Conservation (phyloP, 1,140 invertebrate species). For the Monochamus saltuarius region DNA sequence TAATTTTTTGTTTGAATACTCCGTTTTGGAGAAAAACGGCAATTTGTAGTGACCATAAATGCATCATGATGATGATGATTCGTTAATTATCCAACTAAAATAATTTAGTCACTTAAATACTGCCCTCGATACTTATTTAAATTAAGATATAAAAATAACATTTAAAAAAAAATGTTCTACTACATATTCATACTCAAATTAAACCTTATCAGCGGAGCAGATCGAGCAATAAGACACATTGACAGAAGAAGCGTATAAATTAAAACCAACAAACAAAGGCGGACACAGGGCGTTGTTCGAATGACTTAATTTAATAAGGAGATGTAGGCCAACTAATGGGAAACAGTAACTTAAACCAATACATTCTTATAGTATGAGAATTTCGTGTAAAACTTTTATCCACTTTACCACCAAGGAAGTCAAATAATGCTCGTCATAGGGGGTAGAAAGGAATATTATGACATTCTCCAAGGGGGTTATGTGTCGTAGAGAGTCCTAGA, state of each 20-base stretch:
- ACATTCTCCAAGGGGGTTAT: constrained; percentile 41
- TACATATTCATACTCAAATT: no score
- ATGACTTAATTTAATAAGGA: neutral
- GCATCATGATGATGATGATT: no score
- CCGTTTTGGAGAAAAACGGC: no score
- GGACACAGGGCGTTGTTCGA: neutral
- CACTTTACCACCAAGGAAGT: constrained; percentile 41
- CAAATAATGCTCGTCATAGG: constrained; percentile 35
- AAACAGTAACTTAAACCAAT: constrained; percentile 15
- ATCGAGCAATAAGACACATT: no score
- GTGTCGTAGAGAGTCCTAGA: constrained; percentile 22
- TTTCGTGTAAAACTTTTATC: constrained; percentile 24
- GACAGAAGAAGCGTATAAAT: neutral
- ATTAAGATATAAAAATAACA: no score
- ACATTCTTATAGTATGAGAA: constrained; percentile 26
- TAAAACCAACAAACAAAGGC: neutral
- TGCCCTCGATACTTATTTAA: no score
- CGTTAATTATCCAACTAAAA: no score
- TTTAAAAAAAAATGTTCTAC: no score
- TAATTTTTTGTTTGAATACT: no score
- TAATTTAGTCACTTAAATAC: no score
- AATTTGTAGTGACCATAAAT: no score
- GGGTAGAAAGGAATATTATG: constrained; percentile 48
- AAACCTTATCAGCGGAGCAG: no score
- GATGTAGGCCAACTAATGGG: constrained; percentile 2